These are phyloP conservation scores for Phortica magna DNA, from an alignment of 2,888 invertebrate species.

Conservation along the genomic window DNA sequence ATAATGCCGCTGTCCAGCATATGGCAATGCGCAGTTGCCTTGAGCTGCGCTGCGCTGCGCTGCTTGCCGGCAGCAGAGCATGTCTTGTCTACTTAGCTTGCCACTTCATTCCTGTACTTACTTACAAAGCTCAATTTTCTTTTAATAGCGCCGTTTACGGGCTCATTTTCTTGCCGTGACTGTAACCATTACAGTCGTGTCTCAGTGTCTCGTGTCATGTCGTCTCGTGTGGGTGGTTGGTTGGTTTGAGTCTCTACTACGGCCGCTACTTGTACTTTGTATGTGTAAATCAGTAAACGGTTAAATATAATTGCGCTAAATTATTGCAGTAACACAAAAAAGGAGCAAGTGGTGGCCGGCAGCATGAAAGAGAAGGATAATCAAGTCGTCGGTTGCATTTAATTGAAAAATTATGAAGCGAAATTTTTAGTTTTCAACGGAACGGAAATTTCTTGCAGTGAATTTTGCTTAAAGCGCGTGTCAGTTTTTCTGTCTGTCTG, in stretches of 20 bases:
- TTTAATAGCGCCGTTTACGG: slow-evolving; percentile 3
- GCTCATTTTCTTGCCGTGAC: background rate
- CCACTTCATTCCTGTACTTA: slow-evolving; percentile 17
- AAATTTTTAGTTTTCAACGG: too few relatives aligned
- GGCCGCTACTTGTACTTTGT: background rate
- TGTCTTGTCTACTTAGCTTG: slow-evolving; percentile 14
- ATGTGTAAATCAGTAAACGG: slow-evolving; percentile 37
- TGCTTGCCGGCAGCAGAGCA: background rate
- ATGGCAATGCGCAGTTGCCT: background rate
- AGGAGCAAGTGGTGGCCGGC: slow-evolving; percentile 49
- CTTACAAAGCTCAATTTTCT: slow-evolving; percentile 12
- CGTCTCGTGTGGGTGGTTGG: background rate
- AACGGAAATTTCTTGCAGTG: too few relatives aligned
- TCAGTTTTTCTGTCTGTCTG: too few relatives aligned
- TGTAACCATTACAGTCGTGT: background rate
- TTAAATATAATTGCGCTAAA: slow-evolving; percentile 66
- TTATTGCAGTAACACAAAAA: slow-evolving; percentile 53
- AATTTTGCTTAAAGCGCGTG: too few relatives aligned
- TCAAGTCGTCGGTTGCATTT: slow-evolving; percentile 63
- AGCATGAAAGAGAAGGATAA: background rate
- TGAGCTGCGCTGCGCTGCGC: too few relatives aligned
- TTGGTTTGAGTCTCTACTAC: too few relatives aligned
- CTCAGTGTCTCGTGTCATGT: too few relatives aligned
- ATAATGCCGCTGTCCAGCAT: background rate
- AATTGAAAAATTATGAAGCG: slow-evolving; percentile 66